Evolutionary conservation across 1,140 invertebrate genomes (phyloP), one percentile per base, ranked within the genome.

Genomic region (Aphidius gifuensis): DNA sequence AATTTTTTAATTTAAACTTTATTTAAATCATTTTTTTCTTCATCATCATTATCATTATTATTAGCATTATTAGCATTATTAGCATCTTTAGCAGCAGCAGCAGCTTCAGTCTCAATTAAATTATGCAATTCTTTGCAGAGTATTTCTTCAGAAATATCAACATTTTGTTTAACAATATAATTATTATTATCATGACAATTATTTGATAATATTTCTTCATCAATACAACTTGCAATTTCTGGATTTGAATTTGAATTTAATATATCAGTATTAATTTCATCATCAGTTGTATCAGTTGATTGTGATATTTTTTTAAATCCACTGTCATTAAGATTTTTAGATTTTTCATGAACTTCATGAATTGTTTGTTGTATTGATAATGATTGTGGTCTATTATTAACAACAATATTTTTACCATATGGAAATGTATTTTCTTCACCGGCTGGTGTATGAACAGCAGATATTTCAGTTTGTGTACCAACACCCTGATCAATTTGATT

Each of bases 381-480:
- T 8, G 74, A 78, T 60, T 80, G 78, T 39, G 78, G 78, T 67
- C 78, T 69, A 51, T 67, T 38, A 4, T 32, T 4, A 55, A 16
- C 16, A 16, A 16, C 16, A 16, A 16, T 65, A 11, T 77, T 68
- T 55, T 72, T 70, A 5, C 64, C 67, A 23, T 78, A 80, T 1
- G 77, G 78, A 63, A 80, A 80, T 32, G 72, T 73, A 60, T 80
- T 75, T 21, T 78, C 78, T 53, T 80, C 78, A 1, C 78, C 78
- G 5, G 78, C 76, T 5, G 90, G 89, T 2, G 89, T 90, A 68
- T 87, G 84, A 6, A 91, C 88, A 2, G 89, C 89, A 11, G 86
- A 82, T 62, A 92, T 87, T 79, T 92, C 90, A 0, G 90, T 92
- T 79, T 92, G 90, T 4, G 90, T 91, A 61, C 83, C 85, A 68